Percentiles rank a stretch among this genome's conserved stretches.
These are phyloP conservation scores for Dryocosmus kuriphilus DNA, from an alignment of 2,888 invertebrate species.

Conservation along the genomic window DNA sequence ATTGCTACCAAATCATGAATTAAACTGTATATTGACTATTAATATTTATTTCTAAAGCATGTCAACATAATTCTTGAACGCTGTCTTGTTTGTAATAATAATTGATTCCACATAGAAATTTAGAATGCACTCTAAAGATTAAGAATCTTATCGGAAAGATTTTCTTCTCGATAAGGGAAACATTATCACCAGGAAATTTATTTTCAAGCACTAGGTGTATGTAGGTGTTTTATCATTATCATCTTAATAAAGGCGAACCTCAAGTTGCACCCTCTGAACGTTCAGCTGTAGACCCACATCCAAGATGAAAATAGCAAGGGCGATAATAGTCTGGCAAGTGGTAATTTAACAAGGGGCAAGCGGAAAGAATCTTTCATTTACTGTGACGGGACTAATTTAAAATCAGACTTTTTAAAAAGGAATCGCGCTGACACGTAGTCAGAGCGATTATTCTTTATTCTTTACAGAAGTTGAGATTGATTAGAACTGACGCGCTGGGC, in stretches of 20 bases:
- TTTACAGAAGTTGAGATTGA: too few relatives aligned
- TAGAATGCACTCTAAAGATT: not conserved
- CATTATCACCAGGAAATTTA: not conserved
- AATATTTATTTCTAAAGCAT: too few relatives aligned
- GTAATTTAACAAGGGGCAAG: constrained; percentile 26
- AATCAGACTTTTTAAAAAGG: too few relatives aligned
- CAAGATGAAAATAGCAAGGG: constrained; percentile 18
- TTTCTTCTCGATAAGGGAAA: not conserved
- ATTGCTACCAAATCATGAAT: too few relatives aligned
- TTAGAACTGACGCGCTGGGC: too few relatives aligned
- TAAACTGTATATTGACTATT: too few relatives aligned
- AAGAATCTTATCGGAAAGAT: not conserved
- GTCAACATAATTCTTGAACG: too few relatives aligned
- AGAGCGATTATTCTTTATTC: too few relatives aligned
- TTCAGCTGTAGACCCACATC: not conserved
- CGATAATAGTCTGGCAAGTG: constrained; percentile 25
- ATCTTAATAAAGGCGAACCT: constrained; percentile 16
- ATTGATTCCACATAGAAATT: not conserved
- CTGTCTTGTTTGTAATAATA: too few relatives aligned
- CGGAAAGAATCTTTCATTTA: constrained; percentile 3
- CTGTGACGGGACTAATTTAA: too few relatives aligned
- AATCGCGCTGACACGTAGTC: too few relatives aligned
- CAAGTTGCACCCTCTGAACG: not conserved
- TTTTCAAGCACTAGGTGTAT: not conserved
- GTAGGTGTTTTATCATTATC: constrained; percentile 12